Evolutionary conservation across 2,797 vertebrate species (phyloP).

Genomic region (Mallotus villosus): DNA sequence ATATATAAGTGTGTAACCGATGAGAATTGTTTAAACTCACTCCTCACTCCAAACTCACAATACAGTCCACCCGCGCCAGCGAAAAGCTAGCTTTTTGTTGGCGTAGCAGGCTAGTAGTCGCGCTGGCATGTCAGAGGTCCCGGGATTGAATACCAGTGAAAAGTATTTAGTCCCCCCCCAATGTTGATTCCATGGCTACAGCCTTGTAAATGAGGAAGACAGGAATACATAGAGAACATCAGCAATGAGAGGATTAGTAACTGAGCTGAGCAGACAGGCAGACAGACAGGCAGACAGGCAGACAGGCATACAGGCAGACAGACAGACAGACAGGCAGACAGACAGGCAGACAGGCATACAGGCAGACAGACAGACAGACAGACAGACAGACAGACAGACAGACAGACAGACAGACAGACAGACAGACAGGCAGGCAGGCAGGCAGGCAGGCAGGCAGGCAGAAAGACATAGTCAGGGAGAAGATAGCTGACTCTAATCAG

Average conservation of each 20-base stretch:
- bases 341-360: too few relatives aligned
- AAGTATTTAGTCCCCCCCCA: too few relatives aligned
- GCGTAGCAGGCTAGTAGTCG: too few relatives aligned
- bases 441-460: not conserved
- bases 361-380: not conserved
- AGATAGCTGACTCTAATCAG: slow-evolving; percentile 2
- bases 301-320: not conserved
- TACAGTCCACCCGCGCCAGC: too few relatives aligned
- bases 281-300: not conserved
- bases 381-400: not conserved
- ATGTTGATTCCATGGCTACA: too few relatives aligned
- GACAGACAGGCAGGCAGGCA: not conserved
- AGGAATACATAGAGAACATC: not conserved
- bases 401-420: not conserved
- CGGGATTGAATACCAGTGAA: too few relatives aligned
- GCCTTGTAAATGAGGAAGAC: not conserved
- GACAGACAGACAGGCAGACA: not conserved
- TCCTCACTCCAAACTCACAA: too few relatives aligned
- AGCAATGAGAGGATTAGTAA: not conserved
- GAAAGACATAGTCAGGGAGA: slow-evolving; percentile 2
- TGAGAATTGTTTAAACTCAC: too few relatives aligned
- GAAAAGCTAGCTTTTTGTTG: too few relatives aligned
- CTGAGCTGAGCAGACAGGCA: not conserved
- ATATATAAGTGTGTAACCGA: too few relatives aligned
- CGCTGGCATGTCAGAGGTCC: too few relatives aligned